These are phyloP conservation scores for Junonia oenone DNA, from an alignment of 2,888 invertebrate species.

Conservation along the genomic window DNA sequence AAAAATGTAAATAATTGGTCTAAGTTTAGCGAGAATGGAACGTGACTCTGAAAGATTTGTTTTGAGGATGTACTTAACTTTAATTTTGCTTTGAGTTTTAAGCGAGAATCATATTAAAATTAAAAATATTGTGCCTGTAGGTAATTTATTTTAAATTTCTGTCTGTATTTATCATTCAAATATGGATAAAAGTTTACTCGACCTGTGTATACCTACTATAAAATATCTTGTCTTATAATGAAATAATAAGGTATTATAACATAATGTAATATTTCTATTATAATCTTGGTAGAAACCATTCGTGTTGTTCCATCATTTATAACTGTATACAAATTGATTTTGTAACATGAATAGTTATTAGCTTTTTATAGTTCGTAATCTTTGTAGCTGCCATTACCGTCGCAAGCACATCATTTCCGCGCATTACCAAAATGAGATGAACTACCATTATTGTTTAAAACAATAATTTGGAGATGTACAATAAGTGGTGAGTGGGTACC, in stretches of 20 bases:
- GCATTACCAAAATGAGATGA: constrained; percentile 55
- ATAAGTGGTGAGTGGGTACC: background rate
- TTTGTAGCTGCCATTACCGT: constrained; percentile 56
- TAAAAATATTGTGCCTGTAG: too few species aligned
- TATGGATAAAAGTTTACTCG: too few species aligned
- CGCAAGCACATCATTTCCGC: constrained; percentile 55
- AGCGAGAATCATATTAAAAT: constrained; percentile 65
- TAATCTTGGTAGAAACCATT: constrained; percentile 33
- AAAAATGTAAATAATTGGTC: constrained; percentile 70
- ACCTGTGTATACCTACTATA: too few species aligned
- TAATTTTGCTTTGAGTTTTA: constrained; percentile 70
- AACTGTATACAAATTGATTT: constrained; percentile 70
- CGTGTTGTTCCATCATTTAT: constrained; percentile 44
- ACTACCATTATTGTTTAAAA: constrained; percentile 54
- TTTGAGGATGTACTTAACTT: constrained; percentile 64
- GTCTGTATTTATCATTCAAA: too few species aligned
- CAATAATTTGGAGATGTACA: constrained; percentile 49
- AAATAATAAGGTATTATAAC: background rate
- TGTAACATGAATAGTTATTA: constrained; percentile 64
- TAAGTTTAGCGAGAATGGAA: constrained; percentile 67
- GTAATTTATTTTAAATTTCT: too few species aligned
- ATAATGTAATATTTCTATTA: background rate
- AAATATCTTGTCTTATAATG: too few species aligned
- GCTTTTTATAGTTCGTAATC: constrained; percentile 66
- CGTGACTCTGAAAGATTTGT: constrained; percentile 73